These are phyloP conservation scores for Rousettus leschenaultii DNA, from an alignment of 2,113 vertebrate species.

Conservation along the genomic window DNA sequence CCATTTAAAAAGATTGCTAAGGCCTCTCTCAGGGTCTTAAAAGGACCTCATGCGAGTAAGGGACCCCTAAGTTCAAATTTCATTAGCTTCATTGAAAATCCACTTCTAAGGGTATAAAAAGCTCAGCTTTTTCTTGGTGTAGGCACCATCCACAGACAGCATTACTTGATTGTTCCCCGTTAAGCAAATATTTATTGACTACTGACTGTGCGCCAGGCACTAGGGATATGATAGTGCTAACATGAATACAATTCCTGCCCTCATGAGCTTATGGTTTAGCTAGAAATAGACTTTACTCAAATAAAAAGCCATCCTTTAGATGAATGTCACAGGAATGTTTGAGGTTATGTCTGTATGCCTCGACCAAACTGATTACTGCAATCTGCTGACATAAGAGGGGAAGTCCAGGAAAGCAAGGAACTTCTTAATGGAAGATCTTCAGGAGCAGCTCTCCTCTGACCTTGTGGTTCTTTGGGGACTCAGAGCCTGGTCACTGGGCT, in stretches of 20 bases:
- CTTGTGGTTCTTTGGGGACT: neutral
- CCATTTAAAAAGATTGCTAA: conserved; percentile 9
- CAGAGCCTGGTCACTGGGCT: neutral
- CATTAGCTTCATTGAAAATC: neutral
- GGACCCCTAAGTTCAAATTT: neutral
- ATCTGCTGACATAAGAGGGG: neutral
- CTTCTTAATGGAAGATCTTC: neutral
- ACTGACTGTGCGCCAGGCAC: neutral
- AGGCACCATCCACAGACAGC: neutral
- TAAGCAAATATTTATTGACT: conserved; percentile 34
- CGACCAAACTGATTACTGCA: neutral
- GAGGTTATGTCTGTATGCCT: neutral
- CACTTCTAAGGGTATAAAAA: neutral
- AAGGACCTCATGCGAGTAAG: neutral
- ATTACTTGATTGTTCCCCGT: neutral
- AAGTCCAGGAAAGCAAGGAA: neutral
- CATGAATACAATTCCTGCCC: neutral
- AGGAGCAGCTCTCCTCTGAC: neutral
- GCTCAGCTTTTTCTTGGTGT: conserved; percentile 20
- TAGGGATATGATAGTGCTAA: neutral
- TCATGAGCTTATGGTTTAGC: neutral
- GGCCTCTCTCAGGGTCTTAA: neutral
- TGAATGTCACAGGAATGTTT: neutral
- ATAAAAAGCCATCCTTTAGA: neutral
- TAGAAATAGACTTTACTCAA: neutral